phyloP scores from a whole-genome alignment of 1,140 invertebrate species.

The Ostrea edulis region DNA sequence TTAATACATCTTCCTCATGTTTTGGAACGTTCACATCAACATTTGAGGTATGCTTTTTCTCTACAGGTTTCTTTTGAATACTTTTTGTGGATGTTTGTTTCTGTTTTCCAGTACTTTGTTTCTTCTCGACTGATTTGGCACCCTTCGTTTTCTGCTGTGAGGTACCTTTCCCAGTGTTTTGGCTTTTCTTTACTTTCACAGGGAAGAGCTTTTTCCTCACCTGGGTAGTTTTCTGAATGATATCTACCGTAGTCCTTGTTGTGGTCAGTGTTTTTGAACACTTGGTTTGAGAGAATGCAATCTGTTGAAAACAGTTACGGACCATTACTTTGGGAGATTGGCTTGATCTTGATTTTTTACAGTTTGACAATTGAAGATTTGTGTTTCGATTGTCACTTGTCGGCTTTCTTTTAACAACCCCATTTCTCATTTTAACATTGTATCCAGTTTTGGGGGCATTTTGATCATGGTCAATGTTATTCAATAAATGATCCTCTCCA shows the following conservation, averaged over 20 bases:
- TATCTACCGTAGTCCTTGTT: neutral
- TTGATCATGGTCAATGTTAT: neutral
- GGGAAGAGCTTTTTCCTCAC: neutral
- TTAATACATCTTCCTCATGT: neutral
- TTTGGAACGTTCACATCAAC: neutral
- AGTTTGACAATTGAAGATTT: neutral
- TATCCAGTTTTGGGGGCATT: conserved; percentile 7
- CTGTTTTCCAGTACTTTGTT: neutral
- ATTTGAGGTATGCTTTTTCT: neutral
- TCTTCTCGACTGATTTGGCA: neutral
- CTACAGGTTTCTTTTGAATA: neutral
- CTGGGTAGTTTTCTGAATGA: neutral
- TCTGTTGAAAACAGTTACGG: conserved; percentile 2
- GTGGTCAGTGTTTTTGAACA: neutral
- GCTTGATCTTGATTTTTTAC: neutral
- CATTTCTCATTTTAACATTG: neutral
- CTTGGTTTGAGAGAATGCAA: neutral
- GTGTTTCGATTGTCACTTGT: neutral
- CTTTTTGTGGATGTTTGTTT: neutral
- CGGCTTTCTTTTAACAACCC: neutral
- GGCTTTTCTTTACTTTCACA: neutral
- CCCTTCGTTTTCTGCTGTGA: neutral
- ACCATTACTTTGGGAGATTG: conserved; percentile 9
- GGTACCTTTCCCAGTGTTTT: neutral
- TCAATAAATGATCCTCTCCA: neutral